These are phyloP conservation scores for Cepaea hortensis DNA, from an alignment of 2,888 invertebrate species.

Conservation along the genomic window DNA sequence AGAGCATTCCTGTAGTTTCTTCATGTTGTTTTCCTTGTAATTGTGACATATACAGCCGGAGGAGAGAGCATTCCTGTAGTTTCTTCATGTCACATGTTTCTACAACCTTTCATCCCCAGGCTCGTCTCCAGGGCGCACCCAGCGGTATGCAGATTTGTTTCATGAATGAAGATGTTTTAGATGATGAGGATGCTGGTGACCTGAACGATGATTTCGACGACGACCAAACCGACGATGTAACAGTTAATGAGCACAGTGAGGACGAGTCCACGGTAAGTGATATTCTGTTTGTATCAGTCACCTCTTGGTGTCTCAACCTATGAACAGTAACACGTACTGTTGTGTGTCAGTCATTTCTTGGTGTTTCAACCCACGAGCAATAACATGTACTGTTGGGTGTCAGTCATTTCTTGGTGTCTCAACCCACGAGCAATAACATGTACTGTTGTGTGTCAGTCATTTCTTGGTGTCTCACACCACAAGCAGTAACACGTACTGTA, in stretches of 20 bases:
- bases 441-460: no score
- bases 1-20: background rate
- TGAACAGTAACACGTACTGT: no score
- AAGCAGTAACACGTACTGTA: no score
- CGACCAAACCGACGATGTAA: background rate
- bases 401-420: no score
- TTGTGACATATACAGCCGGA: no score
- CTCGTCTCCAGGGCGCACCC: conserved; percentile 80
- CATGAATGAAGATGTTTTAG: conserved; percentile 50
- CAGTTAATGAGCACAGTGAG: background rate
- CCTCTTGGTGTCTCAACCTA: no score
- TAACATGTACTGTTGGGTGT: no score
- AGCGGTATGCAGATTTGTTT: conserved; percentile 81
- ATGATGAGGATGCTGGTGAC: conserved; percentile 31
- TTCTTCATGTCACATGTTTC: background rate
- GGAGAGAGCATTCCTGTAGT: background rate
- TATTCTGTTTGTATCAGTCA: no score
- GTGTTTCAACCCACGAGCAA: no score
- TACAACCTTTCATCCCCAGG: conserved; percentile 17
- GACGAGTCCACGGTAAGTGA: background rate
- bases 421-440: no score
- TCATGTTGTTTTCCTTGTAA: background rate
- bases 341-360: no score
- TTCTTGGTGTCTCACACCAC: no score
- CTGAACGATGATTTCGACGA: background rate